Base-by-base conservation (phyloP, 2,113 vertebrate genomes). In the Semnornis frantzii region DNA sequence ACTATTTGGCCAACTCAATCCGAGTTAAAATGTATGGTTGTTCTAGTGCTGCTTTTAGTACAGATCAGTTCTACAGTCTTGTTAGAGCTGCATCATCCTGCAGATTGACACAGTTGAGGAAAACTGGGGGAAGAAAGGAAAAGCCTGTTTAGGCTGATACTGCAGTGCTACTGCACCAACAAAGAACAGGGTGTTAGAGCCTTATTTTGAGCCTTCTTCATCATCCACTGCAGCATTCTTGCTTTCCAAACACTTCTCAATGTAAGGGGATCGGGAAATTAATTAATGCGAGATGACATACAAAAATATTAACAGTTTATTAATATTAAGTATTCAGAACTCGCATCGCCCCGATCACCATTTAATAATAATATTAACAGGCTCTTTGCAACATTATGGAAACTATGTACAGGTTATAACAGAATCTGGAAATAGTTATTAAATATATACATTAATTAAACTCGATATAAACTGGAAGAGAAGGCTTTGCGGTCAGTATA, bases 81-180 rank as follows among this genome's bases (percentile, higher is more conserved):
- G 34, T 89, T 91, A 39, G 46, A 44, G 46, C 84, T 70, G 64
- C 64, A 19, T 87, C 12, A 4, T 30, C 28, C 37, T 76, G 72
- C 59, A 25, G 44, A 3, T 34, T 50, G 90, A 81, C 65, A 14
- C 52, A 46, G 9, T 6, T 55, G 82, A 57, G 72, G 39, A 16
- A 16, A 37, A 21, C 64, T 30, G 72, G 4, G 14, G 24, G 33
- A 44, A 10, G 69, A 58, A 73, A 62, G 59, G 55, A 48, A 69
- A 37, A 73, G 65, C 25, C 39, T 81, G 62, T 28, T 83, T 10
- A 1, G 58, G 57, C 30, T 66, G 81, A 80, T 69, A 65, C 72
- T 0, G 3, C 4, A 7, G 48, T 55, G 48, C 31, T 62, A 1
- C 44, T 44, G 72, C 81, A 55, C 11, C 48, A 5, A 0, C 10